Conservation (phyloP, 2,888 invertebrate genomes). For the Metacarcinus magister region DNA sequence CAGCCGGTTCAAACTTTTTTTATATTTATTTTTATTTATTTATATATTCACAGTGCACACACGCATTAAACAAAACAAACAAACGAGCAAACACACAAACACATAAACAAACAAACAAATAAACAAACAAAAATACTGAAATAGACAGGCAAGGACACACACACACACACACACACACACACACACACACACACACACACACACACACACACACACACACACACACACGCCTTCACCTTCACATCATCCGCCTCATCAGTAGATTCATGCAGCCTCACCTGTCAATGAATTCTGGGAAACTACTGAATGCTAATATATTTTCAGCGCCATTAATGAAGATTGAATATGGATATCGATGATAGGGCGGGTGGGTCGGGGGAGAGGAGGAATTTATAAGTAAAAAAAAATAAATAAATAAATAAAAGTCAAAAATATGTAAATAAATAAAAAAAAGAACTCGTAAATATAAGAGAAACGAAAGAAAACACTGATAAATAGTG, state of each 20-base stretch:
- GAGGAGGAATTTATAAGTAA: neutral
- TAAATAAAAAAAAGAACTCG: no score
- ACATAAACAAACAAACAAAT: neutral
- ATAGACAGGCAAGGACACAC: neutral
- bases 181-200: neutral
- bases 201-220: no score
- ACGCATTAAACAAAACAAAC: neutral
- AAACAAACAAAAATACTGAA: neutral
- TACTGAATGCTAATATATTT: neutral
- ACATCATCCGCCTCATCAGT: neutral
- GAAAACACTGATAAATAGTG: no score
- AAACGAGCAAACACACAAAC: neutral
- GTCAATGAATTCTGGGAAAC: neutral
- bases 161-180: neutral
- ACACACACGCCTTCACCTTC: neutral
- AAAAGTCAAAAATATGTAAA: neutral
- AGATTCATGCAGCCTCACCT: neutral
- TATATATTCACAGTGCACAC: constrained; percentile 6
- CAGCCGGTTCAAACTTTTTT: neutral
- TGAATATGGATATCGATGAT: neutral
- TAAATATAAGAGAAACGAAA: no score
- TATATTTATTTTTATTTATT: neutral
- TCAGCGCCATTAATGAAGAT: neutral
- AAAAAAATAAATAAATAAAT: neutral
- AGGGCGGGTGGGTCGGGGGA: no score